Percentiles rank a stretch among this genome's conserved stretches.
Conservation (phyloP, 2,888 invertebrate species). For the Melieria picta region DNA sequence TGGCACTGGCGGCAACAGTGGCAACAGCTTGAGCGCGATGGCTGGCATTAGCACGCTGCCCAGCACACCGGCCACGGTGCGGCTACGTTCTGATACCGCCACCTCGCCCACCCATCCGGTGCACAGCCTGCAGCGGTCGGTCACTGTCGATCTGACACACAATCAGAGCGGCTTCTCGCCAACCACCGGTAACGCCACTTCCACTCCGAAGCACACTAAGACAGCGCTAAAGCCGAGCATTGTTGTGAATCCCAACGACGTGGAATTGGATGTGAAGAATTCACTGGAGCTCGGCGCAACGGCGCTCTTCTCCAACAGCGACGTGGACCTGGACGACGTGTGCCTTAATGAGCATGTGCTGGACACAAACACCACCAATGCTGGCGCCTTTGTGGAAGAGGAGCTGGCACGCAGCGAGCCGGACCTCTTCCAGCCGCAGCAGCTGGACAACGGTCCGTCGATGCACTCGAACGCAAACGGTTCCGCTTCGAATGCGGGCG, state of each 20-base stretch:
- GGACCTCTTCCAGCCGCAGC: slow-evolving; percentile 55
- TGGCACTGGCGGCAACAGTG: neutral
- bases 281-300: slow-evolving; percentile 73
- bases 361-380: slow-evolving; percentile 51
- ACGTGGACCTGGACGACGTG: slow-evolving; percentile 83
- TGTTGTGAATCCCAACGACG: slow-evolving; percentile 45
- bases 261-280: slow-evolving; percentile 59
- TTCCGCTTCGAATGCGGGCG: slow-evolving; percentile 25
- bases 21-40: slow-evolving; percentile 37
- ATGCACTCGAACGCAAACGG: slow-evolving; percentile 30
- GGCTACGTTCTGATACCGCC: slow-evolving; percentile 47
- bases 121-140: slow-evolving; percentile 46
- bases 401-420: slow-evolving; percentile 65
- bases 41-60: slow-evolving; percentile 39
- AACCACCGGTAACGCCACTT: slow-evolving; percentile 42
- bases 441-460: slow-evolving; percentile 36
- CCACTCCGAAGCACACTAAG: slow-evolving; percentile 58
- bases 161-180: slow-evolving; percentile 34
- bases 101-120: slow-evolving; percentile 48
- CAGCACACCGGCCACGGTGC: slow-evolving; percentile 19
- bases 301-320: slow-evolving; percentile 87
- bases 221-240: slow-evolving; percentile 62
- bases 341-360: slow-evolving; percentile 81
- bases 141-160: slow-evolving; percentile 50
- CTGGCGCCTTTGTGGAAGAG: slow-evolving; percentile 57